These are phyloP conservation scores for Pelosia muscerda DNA, from an alignment of 2,888 invertebrate species.

Conservation along the genomic window DNA sequence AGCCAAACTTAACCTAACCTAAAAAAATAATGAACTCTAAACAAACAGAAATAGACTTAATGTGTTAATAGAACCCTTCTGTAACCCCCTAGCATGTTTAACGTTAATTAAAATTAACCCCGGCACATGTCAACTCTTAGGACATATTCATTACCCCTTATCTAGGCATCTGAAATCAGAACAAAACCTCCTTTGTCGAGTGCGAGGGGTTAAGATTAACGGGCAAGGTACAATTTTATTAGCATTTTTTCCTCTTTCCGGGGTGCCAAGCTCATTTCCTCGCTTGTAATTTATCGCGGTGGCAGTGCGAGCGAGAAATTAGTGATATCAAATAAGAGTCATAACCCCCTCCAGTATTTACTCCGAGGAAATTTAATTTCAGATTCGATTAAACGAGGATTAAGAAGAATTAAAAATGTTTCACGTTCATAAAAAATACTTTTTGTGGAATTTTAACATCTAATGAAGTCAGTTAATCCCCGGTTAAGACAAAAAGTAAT, in stretches of 20 bases:
- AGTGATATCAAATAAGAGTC: slow-evolving; percentile 77
- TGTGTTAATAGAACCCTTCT: not conserved
- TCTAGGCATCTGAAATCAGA: slow-evolving; percentile 69
- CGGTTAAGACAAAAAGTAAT: slow-evolving; percentile 44
- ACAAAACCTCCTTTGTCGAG: slow-evolving; percentile 65
- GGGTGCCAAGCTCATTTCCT: slow-evolving; percentile 79
- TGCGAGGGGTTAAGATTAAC: slow-evolving; percentile 79
- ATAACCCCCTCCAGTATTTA: slow-evolving; percentile 65
- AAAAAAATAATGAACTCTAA: not conserved
- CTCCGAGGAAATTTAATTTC: slow-evolving; percentile 66
- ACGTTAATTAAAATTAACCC: slow-evolving; percentile 63
- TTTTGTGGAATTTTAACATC: slow-evolving; percentile 41
- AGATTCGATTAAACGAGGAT: slow-evolving; percentile 62
- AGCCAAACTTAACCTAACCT: too few species aligned
- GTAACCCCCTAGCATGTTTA: slow-evolving; percentile 51
- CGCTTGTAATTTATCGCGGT: slow-evolving; percentile 77
- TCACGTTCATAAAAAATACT: slow-evolving; percentile 36
- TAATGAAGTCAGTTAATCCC: slow-evolving; percentile 42
- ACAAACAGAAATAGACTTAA: not conserved
- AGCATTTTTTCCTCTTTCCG: slow-evolving; percentile 83
- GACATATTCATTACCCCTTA: slow-evolving; percentile 59
- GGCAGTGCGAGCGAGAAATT: slow-evolving; percentile 74
- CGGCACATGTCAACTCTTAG: slow-evolving; percentile 56
- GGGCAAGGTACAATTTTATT: slow-evolving; percentile 81
- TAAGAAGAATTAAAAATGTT: slow-evolving; percentile 45